Percentiles rank a stretch among this genome's conserved stretches.
Evolutionary conservation across 2,888 invertebrate genomes (phyloP).

Genomic region (Nowickia ferox): DNA sequence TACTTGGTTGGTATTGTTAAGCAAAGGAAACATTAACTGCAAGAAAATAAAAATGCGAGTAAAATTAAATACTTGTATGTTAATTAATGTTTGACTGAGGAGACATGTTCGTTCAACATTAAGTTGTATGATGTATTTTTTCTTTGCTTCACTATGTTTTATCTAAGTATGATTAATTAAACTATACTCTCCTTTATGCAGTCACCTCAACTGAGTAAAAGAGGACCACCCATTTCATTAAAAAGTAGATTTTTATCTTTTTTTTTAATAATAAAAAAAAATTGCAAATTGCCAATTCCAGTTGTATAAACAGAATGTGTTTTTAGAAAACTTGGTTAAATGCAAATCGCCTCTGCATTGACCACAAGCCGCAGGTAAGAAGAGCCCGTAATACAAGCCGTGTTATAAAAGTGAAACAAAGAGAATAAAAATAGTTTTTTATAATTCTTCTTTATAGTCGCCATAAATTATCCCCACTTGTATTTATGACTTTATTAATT

Average conservation of each 20-base stretch:
- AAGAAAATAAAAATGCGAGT: neutral
- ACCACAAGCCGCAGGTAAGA: constrained; percentile 67
- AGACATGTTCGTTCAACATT: constrained; percentile 51
- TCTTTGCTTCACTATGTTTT: constrained; percentile 6
- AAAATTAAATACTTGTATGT: constrained; percentile 37
- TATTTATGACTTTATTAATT: constrained; percentile 52
- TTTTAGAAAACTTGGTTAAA: constrained; percentile 62
- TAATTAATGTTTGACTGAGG: constrained; percentile 63
- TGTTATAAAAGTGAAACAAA: constrained; percentile 14
- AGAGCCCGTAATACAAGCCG: neutral
- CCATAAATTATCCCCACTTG: constrained; percentile 33
- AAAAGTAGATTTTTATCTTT: constrained; percentile 33
- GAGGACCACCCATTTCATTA: constrained; percentile 59
- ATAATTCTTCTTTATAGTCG: constrained; percentile 1
- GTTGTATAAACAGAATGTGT: constrained; percentile 14
- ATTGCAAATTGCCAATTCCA: constrained; percentile 63
- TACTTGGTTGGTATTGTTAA: neutral
- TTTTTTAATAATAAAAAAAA: constrained; percentile 24
- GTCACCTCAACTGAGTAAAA: constrained; percentile 21
- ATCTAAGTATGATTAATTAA: constrained; percentile 63
- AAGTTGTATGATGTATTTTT: constrained; percentile 30
- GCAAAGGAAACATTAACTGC: neutral
- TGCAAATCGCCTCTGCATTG: constrained; percentile 79
- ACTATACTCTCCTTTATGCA: constrained; percentile 36
- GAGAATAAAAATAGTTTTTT: neutral